A percentile compares a stretch with the other conserved stretches of the same genome.
Evolutionary conservation across 2,797 vertebrate genomes (phyloP).

Genomic region (Labeo calbasu): DNA sequence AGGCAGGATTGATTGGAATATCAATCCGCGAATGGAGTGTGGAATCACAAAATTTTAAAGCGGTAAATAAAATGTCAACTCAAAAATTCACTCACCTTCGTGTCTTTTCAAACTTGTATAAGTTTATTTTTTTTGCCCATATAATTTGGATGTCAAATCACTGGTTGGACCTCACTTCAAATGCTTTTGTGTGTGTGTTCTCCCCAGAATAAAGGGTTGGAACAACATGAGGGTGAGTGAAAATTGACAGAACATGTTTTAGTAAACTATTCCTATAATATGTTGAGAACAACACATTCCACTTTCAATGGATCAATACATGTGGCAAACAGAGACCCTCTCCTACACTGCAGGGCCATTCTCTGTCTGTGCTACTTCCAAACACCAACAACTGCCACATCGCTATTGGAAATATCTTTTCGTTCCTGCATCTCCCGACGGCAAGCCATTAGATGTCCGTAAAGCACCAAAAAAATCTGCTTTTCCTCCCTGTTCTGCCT

Average conservation of each 20-base stretch:
- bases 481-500: not conserved
- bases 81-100: too few relatives aligned
- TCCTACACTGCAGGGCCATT: not conserved
- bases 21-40: too few relatives aligned
- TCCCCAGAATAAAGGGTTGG: not conserved
- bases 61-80: too few relatives aligned
- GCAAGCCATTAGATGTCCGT: constrained; percentile 15
- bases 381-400: not conserved
- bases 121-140: too few relatives aligned
- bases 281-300: not conserved
- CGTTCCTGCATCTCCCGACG: not conserved
- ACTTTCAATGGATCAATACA: constrained; percentile 12
- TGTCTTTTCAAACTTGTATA: too few relatives aligned
- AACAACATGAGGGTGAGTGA: not conserved
- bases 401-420: constrained; percentile 9
- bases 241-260: not conserved
- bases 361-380: constrained; percentile 19
- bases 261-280: not conserved
- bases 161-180: too few relatives aligned
- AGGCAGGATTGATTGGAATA: too few relatives aligned
- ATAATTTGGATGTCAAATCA: too few relatives aligned
- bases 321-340: not conserved
- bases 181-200: not conserved
- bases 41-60: too few relatives aligned
- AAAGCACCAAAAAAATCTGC: not conserved